These are phyloP conservation scores for Poecile atricapillus DNA, from an alignment of 2,113 vertebrate genomes.

Conservation along the genomic window DNA sequence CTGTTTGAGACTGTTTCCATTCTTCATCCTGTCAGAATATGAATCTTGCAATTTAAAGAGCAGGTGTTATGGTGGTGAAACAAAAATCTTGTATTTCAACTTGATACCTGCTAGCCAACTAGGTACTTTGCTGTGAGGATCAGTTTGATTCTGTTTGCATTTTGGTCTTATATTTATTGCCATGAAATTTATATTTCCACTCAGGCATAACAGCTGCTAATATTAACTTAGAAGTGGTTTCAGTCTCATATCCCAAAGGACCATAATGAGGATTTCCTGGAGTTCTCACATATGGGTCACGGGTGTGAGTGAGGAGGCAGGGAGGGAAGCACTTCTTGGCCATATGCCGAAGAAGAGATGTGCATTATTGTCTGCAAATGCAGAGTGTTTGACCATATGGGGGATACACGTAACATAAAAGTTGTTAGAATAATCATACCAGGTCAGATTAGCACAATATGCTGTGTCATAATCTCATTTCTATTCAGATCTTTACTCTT, in stretches of 20 bases:
- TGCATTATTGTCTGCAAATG: conserved; percentile 15
- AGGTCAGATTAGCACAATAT: background rate
- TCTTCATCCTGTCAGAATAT: background rate
- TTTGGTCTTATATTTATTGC: background rate
- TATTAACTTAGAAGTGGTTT: background rate
- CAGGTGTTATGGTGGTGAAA: background rate
- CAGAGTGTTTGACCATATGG: conserved; percentile 12
- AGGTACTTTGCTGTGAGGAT: background rate
- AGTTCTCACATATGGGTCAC: conserved; percentile 21
- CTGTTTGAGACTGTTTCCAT: background rate
- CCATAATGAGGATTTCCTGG: conserved; percentile 59
- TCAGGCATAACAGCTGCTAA: background rate
- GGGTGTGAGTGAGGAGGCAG: background rate
- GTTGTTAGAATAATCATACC: background rate
- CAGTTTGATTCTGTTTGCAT: background rate
- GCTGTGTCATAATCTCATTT: background rate
- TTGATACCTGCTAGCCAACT: background rate
- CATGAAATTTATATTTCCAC: background rate
- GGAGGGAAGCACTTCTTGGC: background rate
- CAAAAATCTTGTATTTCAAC: background rate
- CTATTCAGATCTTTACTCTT: background rate
- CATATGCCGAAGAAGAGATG: background rate
- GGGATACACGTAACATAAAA: background rate
- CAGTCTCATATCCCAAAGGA: conserved; percentile 5
- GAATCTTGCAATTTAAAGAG: background rate